These are phyloP conservation scores for Pampusana beccarii DNA, from an alignment of 2,113 vertebrate genomes.

Conservation along the genomic window DNA sequence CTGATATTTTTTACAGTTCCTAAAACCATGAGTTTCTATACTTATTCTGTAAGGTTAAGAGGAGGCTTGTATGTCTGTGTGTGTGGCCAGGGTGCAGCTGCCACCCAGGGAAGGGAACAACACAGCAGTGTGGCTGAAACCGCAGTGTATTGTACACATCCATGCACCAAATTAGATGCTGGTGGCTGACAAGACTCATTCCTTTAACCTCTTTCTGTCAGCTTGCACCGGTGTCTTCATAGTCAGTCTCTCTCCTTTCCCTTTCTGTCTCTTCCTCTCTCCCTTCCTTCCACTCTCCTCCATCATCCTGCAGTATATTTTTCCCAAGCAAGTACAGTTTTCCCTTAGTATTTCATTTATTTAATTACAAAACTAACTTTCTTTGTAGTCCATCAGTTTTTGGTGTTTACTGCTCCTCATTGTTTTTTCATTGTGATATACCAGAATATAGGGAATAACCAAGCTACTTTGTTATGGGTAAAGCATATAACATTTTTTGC, in stretches of 20 bases:
- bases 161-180: not conserved
- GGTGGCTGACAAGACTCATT: not conserved
- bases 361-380: not conserved
- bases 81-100: not conserved
- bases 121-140: not conserved
- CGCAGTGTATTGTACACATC: rapidly evolving
- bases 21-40: constrained; percentile 15
- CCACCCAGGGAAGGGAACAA: not conserved
- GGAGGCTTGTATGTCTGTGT: not conserved
- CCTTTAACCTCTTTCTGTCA: not conserved
- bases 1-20: constrained; percentile 24
- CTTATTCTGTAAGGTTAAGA: not conserved
- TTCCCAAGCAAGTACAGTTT: not conserved
- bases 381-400: not conserved
- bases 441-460: not conserved
- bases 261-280: not conserved
- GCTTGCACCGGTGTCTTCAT: not conserved
- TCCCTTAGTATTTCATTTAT: not conserved
- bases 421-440: not conserved
- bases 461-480: not conserved
- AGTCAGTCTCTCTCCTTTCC: not conserved
- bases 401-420: not conserved
- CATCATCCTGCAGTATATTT: not conserved
- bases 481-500: not conserved
- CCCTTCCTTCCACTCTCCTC: not conserved